A percentile compares a stretch with the other conserved stretches of the same genome.
Conservation (phyloP, 2,888 invertebrate genomes). For the Empis livida region DNA sequence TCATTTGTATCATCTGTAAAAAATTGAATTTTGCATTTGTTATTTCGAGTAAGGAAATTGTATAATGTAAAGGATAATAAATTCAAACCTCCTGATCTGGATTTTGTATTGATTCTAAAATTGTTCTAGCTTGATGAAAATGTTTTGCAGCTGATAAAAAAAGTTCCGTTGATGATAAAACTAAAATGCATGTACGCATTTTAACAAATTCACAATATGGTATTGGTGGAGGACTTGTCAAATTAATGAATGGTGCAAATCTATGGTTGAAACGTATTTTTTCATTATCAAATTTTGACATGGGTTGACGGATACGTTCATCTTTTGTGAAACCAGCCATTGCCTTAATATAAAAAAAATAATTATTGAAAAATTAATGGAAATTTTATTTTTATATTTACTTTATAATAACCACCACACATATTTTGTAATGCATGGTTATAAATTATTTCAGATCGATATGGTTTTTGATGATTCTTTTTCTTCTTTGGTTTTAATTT, state of each 20-base stretch:
- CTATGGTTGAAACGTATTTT: constrained; percentile 90
- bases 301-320: constrained; percentile 72
- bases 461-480: constrained; percentile 54
- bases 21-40: constrained; percentile 7
- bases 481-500: constrained; percentile 37
- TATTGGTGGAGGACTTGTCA: constrained; percentile 81
- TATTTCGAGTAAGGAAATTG: neutral
- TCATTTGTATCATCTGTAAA: constrained; percentile 58
- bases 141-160: constrained; percentile 81
- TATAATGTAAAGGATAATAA: neutral
- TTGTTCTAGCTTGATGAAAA: constrained; percentile 79
- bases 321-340: constrained; percentile 79
- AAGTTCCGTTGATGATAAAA: constrained; percentile 44
- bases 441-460: constrained; percentile 71
- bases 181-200: constrained; percentile 57
- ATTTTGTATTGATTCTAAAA: constrained; percentile 69
- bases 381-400: constrained; percentile 23
- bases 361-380: neutral
- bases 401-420: constrained; percentile 92
- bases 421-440: constrained; percentile 87
- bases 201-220: constrained; percentile 81
- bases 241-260: constrained; percentile 75
- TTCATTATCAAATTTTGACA: constrained; percentile 84
- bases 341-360: constrained; percentile 44
- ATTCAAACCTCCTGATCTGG: constrained; percentile 62